A percentile compares a stretch with the other conserved stretches of the same genome.
Evolutionary conservation across 2,888 invertebrate genomes (phyloP).

Genomic region (Chymomyza fuscimana): DNA sequence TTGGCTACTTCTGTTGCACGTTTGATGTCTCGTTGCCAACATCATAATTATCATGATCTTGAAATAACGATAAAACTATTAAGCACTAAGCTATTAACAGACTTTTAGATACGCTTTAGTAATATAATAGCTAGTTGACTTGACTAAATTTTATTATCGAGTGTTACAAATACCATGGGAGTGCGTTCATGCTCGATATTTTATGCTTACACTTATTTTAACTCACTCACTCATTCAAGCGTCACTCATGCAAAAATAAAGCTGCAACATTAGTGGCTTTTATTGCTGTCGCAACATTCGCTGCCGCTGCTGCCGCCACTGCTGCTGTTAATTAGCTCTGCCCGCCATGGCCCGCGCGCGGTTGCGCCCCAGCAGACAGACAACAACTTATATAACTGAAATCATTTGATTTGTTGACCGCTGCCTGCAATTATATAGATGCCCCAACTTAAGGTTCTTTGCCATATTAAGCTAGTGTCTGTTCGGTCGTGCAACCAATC

Average conservation of each 20-base stretch:
- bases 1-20: slow-evolving; percentile 10
- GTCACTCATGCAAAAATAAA: neutral
- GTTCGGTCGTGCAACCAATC: slow-evolving; percentile 51
- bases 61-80: slow-evolving; percentile 12
- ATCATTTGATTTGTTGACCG: neutral
- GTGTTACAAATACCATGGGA: neutral
- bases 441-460: slow-evolving; percentile 62
- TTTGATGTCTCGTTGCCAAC: slow-evolving; percentile 18
- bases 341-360: slow-evolving; percentile 15
- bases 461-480: slow-evolving; percentile 57
- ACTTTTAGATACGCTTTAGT: slow-evolving; percentile 32
- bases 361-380: neutral
- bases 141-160: slow-evolving; percentile 4
- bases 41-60: slow-evolving; percentile 48
- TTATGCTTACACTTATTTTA: neutral
- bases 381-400: neutral
- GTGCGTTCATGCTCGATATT: neutral
- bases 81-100: neutral
- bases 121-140: neutral
- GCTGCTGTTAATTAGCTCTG: slow-evolving; percentile 54
- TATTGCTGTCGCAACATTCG: neutral
- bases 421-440: slow-evolving; percentile 36
- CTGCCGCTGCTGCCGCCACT: neutral
- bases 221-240: neutral
- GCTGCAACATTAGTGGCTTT: neutral